Conservation (phyloP, 2,888 invertebrate genomes). For the Rhagonycha fulva region DNA sequence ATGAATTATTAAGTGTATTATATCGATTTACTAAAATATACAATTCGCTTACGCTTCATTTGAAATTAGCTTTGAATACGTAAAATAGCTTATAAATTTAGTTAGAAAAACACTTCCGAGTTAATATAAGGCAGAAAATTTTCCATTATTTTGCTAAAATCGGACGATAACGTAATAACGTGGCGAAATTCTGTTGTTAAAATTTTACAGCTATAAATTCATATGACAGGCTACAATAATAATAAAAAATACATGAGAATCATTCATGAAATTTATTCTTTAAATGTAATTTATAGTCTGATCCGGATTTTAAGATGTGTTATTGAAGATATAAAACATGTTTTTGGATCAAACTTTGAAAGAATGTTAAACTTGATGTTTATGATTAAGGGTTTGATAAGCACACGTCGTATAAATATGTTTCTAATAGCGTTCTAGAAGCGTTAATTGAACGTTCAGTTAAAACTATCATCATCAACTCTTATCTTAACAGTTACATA, state of each 20-base stretch:
- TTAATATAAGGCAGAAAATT: not conserved
- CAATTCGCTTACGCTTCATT: not conserved
- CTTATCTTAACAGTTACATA: not conserved
- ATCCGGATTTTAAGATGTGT: not conserved
- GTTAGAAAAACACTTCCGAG: not conserved
- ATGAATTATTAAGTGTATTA: not conserved
- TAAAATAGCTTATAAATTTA: not conserved
- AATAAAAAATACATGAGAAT: not conserved
- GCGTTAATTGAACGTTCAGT: constrained; percentile 6
- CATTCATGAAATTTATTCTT: not conserved
- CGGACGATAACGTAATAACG: not conserved
- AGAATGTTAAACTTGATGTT: not conserved
- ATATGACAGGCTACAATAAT: not conserved
- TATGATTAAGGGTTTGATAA: not conserved
- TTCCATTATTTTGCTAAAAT: not conserved
- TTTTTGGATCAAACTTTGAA: not conserved
- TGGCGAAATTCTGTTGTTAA: not conserved
- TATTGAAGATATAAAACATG: not conserved
- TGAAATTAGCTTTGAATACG: not conserved
- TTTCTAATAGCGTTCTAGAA: constrained; percentile 2
- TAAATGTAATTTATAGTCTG: not conserved
- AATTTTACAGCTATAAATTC: not conserved
- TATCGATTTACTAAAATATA: not conserved
- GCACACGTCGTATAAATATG: not conserved
- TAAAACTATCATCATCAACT: constrained; percentile 2